phyloP scores from a whole-genome alignment of 2,888 invertebrate species.

The Dasypogon diadema region DNA sequence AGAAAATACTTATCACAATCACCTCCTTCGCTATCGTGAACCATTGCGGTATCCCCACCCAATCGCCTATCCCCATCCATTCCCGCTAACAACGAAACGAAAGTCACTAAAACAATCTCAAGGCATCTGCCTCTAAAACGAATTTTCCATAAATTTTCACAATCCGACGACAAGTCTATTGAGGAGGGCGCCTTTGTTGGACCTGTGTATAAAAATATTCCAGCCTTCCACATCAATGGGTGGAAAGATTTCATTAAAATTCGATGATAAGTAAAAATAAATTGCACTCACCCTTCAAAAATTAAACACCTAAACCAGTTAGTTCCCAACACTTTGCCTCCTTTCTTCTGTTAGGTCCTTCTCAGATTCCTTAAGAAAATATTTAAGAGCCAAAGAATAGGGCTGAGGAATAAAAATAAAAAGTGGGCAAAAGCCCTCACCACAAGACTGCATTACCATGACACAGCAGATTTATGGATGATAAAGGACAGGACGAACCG shows the following conservation, averaged over 20 bases:
- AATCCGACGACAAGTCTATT: neutral
- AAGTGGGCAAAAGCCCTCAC: neutral
- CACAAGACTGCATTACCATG: conserved; percentile 1
- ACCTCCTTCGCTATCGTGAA: too few species aligned
- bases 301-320: neutral
- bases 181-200: neutral
- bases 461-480: neutral
- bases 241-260: conserved; percentile 30
- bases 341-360: neutral
- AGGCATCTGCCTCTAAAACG: neutral
- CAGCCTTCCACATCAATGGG: conserved; percentile 11
- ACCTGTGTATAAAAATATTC: neutral
- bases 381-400: neutral
- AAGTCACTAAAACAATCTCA: too few species aligned
- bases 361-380: neutral
- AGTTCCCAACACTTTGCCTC: neutral
- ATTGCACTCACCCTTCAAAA: neutral
- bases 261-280: conserved; percentile 23
- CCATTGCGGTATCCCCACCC: too few species aligned
- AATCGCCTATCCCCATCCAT: too few species aligned
- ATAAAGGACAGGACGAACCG: neutral
- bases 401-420: neutral
- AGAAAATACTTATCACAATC: too few species aligned
- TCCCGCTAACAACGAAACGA: too few species aligned
- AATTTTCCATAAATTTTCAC: conserved; percentile 9